phyloP scores from a whole-genome alignment of 2,888 invertebrate genomes.

The Altica lythri region DNA sequence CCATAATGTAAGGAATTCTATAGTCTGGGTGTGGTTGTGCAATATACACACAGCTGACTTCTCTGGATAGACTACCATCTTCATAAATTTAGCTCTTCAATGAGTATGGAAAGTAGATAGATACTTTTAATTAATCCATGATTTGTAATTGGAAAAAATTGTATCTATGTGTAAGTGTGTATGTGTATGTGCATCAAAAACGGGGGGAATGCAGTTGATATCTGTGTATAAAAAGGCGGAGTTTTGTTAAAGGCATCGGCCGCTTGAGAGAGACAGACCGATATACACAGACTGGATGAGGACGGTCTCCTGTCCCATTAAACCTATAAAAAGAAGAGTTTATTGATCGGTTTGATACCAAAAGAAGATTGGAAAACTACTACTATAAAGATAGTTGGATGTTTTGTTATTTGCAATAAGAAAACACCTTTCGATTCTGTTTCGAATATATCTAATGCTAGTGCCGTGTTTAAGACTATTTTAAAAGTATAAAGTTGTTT shows the following conservation, averaged over 20 bases:
- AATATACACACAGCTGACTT: conserved; percentile 56
- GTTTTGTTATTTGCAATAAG: conserved; percentile 37
- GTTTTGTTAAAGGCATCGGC: conserved; percentile 47
- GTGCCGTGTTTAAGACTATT: neutral
- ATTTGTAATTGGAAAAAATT: too few species aligned
- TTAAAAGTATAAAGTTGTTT: neutral
- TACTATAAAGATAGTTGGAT: conserved; percentile 44
- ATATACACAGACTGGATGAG: conserved; percentile 29
- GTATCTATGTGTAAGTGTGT: too few species aligned
- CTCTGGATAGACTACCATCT: too few species aligned
- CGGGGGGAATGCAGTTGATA: conserved; percentile 51
- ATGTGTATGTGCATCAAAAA: conserved; percentile 49
- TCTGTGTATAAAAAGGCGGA: conserved; percentile 55
- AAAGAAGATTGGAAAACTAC: conserved; percentile 48
- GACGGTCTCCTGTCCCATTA: conserved; percentile 42
- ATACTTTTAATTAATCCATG: too few species aligned
- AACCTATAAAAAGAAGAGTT: conserved; percentile 49
- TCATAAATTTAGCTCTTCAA: too few species aligned
- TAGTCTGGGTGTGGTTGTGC: conserved; percentile 63
- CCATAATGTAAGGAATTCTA: conserved; percentile 64
- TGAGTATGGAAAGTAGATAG: too few species aligned
- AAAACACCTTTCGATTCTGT: conserved; percentile 23
- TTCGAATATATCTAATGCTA: conserved; percentile 5
- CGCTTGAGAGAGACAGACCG: conserved; percentile 39
- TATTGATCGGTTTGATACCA: conserved; percentile 49